phyloP scores from a whole-genome alignment of 2,888 invertebrate species.

The Oscheius myriophilus region DNA sequence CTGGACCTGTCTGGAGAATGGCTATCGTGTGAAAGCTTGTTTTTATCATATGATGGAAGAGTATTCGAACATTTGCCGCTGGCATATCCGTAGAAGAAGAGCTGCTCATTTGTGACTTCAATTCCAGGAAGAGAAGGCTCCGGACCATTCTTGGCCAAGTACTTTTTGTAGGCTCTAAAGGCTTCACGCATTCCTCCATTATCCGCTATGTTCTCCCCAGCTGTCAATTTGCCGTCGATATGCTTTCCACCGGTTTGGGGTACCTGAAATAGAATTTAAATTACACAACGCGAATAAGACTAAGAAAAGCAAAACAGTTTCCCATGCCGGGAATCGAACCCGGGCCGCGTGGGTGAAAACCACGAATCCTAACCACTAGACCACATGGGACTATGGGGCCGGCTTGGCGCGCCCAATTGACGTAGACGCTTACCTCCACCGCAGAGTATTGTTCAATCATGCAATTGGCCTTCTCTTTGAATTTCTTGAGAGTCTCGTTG shows the following conservation, averaged over 20 bases:
- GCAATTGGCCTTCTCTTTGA: no score
- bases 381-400: slow-evolving; percentile 36
- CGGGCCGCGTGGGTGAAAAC: slow-evolving; percentile 70
- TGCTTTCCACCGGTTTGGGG: background rate
- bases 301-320: no score
- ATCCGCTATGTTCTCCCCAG: slow-evolving; percentile 9
- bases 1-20: background rate
- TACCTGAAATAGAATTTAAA: background rate
- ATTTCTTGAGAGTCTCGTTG: no score
- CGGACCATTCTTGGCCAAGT: background rate
- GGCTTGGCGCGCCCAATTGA: no score
- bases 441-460: no score
- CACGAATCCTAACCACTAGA: slow-evolving; percentile 40
- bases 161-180: slow-evolving; percentile 3
- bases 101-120: slow-evolving; percentile 3
- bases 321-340: slow-evolving; percentile 71
- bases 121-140: background rate
- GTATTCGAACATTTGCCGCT: background rate
- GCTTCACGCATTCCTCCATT: slow-evolving; percentile 6
- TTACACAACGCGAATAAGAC: no score
- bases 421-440: no score
- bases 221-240: slow-evolving; percentile 1
- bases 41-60: background rate
- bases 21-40: background rate
- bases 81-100: slow-evolving; percentile 2